A percentile compares a stretch with the other conserved stretches of the same genome.
Evolutionary conservation across 2,888 invertebrate species (phyloP).

Genomic region (Megastigmus dorsalis): DNA sequence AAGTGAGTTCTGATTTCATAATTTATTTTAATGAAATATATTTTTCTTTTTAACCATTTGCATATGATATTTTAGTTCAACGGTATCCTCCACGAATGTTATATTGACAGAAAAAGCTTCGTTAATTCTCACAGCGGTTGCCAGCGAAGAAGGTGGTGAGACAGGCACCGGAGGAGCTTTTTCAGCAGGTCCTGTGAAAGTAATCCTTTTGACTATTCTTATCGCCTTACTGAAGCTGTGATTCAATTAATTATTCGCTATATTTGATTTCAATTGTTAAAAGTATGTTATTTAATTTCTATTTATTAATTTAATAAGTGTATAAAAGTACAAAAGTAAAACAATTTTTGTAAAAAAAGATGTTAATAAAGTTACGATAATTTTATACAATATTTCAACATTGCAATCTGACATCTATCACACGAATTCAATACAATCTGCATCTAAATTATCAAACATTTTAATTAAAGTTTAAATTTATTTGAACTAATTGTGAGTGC

Average conservation of each 20-base stretch:
- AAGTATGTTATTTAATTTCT: no score
- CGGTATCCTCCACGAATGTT: conserved; percentile 25
- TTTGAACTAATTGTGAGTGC: not conserved
- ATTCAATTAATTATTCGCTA: no score
- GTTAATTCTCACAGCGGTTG: conserved; percentile 43
- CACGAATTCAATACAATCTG: no score
- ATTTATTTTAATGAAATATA: conserved; percentile 1
- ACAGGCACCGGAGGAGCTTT: not conserved
- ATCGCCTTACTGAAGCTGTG: no score
- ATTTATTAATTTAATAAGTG: conserved; percentile 1
- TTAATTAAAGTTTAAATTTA: not conserved
- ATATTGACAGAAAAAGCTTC: conserved; percentile 52
- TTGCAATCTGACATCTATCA: no score
- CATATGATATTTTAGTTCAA: conserved; percentile 63
- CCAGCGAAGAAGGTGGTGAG: not conserved
- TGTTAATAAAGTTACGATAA: not conserved
- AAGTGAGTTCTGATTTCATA: conserved; percentile 74
- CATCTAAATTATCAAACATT: not conserved
- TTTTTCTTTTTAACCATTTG: not conserved
- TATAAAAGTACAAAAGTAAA: not conserved
- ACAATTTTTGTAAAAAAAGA: not conserved
- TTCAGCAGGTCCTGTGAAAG: not conserved
- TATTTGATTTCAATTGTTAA: conserved; percentile 32
- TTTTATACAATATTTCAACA: no score
- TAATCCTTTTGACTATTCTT: not conserved